Conservation (phyloP, 2,797 vertebrate genomes). For the Semotilus atromaculatus region DNA sequence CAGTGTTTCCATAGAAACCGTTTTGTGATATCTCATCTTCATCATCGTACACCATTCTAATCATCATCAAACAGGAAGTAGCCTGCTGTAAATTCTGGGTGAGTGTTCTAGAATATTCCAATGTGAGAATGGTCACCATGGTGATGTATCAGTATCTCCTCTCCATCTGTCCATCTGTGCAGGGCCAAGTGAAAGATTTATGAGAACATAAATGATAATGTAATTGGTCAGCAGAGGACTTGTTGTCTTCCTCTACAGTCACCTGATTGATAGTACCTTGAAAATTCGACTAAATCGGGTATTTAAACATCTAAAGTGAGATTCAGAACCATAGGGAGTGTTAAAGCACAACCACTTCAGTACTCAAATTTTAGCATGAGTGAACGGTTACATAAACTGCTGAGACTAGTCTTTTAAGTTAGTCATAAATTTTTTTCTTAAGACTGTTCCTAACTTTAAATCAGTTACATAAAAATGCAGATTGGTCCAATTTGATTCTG, state of each 20-base stretch:
- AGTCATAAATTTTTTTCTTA: neutral
- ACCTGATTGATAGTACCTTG: neutral
- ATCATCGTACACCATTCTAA: slow-evolving; percentile 1
- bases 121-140: slow-evolving; percentile 45
- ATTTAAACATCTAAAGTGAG: neutral
- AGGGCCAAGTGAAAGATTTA: slow-evolving; percentile 2
- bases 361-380: neutral
- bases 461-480: neutral
- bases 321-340: neutral
- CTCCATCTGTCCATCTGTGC: slow-evolving; percentile 48
- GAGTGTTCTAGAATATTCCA: slow-evolving; percentile 2
- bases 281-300: neutral
- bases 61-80: slow-evolving; percentile 28
- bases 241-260: neutral
- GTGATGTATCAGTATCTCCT: slow-evolving; percentile 38
- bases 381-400: neutral
- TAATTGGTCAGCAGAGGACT: neutral
- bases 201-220: neutral
- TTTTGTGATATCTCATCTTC: slow-evolving; percentile 22
- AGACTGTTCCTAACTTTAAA: neutral
- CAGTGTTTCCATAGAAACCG: slow-evolving; percentile 46
- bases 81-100: neutral
- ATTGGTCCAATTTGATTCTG: neutral
- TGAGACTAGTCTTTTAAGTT: neutral
- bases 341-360: neutral